Conservation (phyloP, 1,140 invertebrate genomes). For the Armadillidium nasatum region DNA sequence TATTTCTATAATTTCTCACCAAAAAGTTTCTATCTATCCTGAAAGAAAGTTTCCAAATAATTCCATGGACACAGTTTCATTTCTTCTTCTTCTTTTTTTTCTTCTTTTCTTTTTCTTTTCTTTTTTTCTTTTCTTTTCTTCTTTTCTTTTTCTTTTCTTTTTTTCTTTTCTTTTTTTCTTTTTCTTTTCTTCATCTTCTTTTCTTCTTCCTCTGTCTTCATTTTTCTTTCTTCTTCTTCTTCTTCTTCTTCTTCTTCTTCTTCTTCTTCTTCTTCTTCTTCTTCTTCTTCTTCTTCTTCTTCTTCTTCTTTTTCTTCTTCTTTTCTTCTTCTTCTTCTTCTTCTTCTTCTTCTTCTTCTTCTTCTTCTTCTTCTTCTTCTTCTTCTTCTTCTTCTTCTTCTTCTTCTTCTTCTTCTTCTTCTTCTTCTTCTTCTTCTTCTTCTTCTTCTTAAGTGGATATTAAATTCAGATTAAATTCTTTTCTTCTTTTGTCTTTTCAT, state of each 20-base stretch:
- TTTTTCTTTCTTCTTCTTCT: conserved; percentile 4
- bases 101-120: too few relatives aligned
- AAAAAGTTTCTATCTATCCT: too few relatives aligned
- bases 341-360: conserved; percentile 24
- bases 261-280: conserved; percentile 27
- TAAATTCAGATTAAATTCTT: conserved; percentile 10
- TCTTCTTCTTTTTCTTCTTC: conserved; percentile 22
- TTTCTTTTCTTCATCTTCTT: conserved; percentile 5
- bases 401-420: conserved; percentile 3
- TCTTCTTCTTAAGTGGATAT: too few relatives aligned
- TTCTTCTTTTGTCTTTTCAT: conserved; percentile 16
- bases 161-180: conserved; percentile 17
- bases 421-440: conserved; percentile 11
- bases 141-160: too few relatives aligned
- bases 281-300: conserved; percentile 29
- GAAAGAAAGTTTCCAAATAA: too few relatives aligned
- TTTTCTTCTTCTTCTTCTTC: conserved; percentile 21
- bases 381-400: conserved; percentile 32
- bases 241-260: conserved; percentile 29
- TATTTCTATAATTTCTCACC: too few relatives aligned
- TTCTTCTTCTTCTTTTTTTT: too few relatives aligned
- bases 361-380: conserved; percentile 29
- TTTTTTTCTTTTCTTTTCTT: too few relatives aligned
- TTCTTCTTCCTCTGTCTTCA: too few relatives aligned
- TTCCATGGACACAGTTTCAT: too few relatives aligned